Base-by-base conservation (phyloP, 2,113 vertebrate species). In the Galbula dea region DNA sequence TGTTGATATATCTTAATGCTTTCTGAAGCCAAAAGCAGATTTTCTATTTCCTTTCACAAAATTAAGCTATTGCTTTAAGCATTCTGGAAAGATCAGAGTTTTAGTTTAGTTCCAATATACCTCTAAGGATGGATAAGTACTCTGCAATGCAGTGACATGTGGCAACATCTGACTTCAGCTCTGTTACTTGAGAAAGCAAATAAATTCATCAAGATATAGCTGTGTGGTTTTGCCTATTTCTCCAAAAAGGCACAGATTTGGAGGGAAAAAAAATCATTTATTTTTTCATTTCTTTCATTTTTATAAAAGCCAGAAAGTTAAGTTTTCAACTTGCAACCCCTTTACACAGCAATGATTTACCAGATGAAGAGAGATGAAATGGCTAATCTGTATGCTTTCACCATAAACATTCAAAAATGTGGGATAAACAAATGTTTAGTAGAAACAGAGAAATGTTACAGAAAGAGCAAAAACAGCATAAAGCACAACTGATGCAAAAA, bases 251-350 rank as follows among this genome's bases (percentile, higher is more conserved):
- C 37, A 90, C 14, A 88, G 74, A 63, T 72, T 84, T 63, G 7
- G 11, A 7, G 0, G 4, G 2, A 12, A 37, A 14, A 8, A 13
- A 66, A 49, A 4, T 16, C 32, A 18, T 34, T 34, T 82, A 10
- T 15, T 86, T 88, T 65, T 85, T 85, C 0, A 41, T 77, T 91
- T 55, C 7, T 83, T 87, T 73, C 34, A 27, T 66, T 89, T 94
- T 87, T 77, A 92, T 79, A 86, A 92, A 85, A 89, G 58, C 20
- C 75, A 58, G 69, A 43, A 93, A 68, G 51, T 74, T 69, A 72
- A 63, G 41, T 92, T 87, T 73, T 69, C 17, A 43, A 15, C 12
- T 74, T 80, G 16, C 67, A 96, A 63, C 63, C 63, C 46, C 32
- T 75, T 85, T 83, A 69, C 36, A 48, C 1, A 68, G 41, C 71